These are phyloP conservation scores for Pemphredon lugubris DNA, from an alignment of 2,888 invertebrate genomes.

Conservation along the genomic window DNA sequence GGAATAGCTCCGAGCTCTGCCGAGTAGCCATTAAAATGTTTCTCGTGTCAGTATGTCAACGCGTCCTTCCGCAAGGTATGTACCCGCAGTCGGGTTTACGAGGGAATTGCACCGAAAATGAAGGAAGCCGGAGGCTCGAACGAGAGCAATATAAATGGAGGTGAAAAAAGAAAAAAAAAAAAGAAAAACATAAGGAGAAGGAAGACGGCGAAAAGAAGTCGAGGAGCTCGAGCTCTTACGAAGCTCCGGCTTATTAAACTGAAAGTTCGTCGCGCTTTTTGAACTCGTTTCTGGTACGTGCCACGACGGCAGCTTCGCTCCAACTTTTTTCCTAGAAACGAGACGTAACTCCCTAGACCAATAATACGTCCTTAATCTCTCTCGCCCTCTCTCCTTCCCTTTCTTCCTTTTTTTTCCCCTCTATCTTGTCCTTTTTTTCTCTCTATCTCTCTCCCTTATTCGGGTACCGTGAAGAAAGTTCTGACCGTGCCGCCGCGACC, in stretches of 20 bases:
- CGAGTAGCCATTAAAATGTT: slow-evolving; percentile 1
- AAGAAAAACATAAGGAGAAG: slow-evolving; percentile 14
- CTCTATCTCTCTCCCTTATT: neutral
- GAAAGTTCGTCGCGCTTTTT: slow-evolving; percentile 63
- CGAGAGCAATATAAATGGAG: slow-evolving; percentile 18
- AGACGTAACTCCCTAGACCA: slow-evolving; percentile 47
- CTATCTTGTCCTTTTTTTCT: neutral
- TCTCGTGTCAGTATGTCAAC: neutral
- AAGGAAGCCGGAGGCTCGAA: slow-evolving; percentile 8
- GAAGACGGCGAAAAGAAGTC: slow-evolving; percentile 28
- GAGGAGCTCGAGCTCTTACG: slow-evolving; percentile 39
- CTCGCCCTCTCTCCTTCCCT: slow-evolving; percentile 2
- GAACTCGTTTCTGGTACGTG: slow-evolving; percentile 46
- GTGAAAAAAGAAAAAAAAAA: neutral
- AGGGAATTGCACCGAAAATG: slow-evolving; percentile 44
- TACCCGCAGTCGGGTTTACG: slow-evolving; percentile 13
- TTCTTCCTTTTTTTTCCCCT: slow-evolving; percentile 8
- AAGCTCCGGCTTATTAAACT: slow-evolving; percentile 67
- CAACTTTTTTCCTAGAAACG: slow-evolving; percentile 40
- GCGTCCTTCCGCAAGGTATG: slow-evolving; percentile 4
- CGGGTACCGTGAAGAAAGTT: slow-evolving; percentile 15
- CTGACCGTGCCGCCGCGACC: neutral
- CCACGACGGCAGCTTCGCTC: slow-evolving; percentile 37
- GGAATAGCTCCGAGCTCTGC: too few relatives aligned
- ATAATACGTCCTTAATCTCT: slow-evolving; percentile 25